Conservation (phyloP, 1,140 invertebrate species). For the Muscidifurax raptorellus region DNA sequence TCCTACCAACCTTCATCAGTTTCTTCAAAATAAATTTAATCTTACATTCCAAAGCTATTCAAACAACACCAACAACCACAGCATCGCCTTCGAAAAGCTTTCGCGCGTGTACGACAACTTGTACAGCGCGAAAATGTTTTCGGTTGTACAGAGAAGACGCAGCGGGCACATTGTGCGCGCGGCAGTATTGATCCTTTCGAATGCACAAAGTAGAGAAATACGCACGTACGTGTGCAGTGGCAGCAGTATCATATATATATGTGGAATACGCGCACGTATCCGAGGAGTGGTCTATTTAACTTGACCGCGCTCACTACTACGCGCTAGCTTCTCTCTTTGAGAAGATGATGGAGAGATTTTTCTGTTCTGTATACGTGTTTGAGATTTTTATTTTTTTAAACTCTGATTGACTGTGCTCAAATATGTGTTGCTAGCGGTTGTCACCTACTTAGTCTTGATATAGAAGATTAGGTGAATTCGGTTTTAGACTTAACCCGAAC, state of each 20-base stretch:
- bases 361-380: neutral
- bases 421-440: too few relatives aligned
- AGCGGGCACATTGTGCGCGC: constrained; percentile 20
- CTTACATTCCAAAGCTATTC: too few relatives aligned
- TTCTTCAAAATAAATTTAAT: too few relatives aligned
- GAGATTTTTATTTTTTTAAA: neutral
- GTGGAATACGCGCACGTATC: neutral
- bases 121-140: neutral
- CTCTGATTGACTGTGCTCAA: too few relatives aligned
- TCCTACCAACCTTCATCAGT: too few relatives aligned
- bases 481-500: too few relatives aligned
- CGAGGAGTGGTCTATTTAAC: constrained; percentile 37
- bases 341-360: neutral
- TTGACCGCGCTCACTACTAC: neutral
- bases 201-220: constrained; percentile 22
- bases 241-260: neutral
- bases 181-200: constrained; percentile 38
- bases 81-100: neutral
- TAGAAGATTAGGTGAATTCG: too few relatives aligned
- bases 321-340: neutral
- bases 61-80: too few relatives aligned
- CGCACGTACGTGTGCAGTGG: neutral
- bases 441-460: too few relatives aligned
- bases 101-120: neutral
- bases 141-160: neutral